These are phyloP conservation scores for Holotrichia oblita DNA, from an alignment of 1,140 invertebrate species.

Conservation along the genomic window DNA sequence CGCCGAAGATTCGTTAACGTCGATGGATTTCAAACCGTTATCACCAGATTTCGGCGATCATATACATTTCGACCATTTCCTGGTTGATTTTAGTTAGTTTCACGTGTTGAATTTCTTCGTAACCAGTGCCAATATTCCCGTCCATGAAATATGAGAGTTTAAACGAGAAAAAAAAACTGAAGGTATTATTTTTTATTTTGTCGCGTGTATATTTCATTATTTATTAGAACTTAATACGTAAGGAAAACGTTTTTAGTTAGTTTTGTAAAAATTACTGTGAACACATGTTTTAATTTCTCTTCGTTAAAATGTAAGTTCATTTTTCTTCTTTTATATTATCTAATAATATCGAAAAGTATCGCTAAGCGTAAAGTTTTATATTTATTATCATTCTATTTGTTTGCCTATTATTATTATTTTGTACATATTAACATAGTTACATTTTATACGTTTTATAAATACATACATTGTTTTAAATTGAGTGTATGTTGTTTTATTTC, in stretches of 20 bases:
- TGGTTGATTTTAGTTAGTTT: constrained; percentile 56
- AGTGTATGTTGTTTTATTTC: constrained; percentile 1
- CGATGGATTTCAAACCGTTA: constrained; percentile 53
- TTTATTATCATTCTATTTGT: background rate
- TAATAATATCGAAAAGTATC: background rate
- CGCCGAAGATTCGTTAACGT: constrained; percentile 55
- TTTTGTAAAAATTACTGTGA: background rate
- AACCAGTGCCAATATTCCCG: constrained; percentile 31
- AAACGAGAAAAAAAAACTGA: background rate
- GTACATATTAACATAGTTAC: no score
- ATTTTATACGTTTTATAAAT: background rate
- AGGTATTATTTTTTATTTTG: background rate
- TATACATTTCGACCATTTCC: constrained; percentile 55
- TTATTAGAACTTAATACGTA: constrained; percentile 19
- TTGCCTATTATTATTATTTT: background rate
- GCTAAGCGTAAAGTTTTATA: constrained; percentile 12
- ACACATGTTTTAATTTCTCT: background rate
- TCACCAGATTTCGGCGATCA: constrained; percentile 55
- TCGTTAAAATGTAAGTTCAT: background rate
- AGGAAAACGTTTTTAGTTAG: no score
- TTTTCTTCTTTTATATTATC: background rate
- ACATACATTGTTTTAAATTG: background rate
- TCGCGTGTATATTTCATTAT: background rate
- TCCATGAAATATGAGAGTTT: no score
- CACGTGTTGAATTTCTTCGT: background rate